Evolutionary conservation across 2,888 invertebrate genomes (phyloP).

Genomic region (Pristionchus japonicus): DNA sequence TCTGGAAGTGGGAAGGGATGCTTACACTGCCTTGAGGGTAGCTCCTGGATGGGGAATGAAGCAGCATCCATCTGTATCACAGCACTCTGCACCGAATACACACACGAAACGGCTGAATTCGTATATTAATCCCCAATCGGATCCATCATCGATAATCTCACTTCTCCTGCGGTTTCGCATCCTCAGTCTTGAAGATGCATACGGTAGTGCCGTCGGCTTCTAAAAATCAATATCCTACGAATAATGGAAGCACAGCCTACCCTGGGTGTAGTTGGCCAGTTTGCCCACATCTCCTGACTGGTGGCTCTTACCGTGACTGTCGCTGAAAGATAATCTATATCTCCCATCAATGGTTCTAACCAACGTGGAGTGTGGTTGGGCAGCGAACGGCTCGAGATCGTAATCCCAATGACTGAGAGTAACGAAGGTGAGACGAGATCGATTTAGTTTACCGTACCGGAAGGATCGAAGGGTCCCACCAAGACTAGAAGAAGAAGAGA

Average conservation of each 20-base stretch:
- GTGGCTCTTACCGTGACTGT: neutral
- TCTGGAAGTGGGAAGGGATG: neutral
- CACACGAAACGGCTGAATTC: neutral
- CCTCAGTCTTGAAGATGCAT: neutral
- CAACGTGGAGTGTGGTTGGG: neutral
- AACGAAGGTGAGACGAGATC: neutral
- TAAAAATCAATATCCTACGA: neutral
- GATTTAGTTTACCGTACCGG: neutral
- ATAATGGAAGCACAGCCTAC: neutral
- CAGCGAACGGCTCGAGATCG: neutral
- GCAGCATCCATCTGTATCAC: neutral
- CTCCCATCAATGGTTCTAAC: neutral
- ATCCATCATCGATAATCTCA: neutral
- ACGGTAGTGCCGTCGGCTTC: neutral
- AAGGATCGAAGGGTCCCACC: neutral
- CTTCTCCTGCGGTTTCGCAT: neutral
- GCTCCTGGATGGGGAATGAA: neutral
- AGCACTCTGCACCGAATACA: neutral
- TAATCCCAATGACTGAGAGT: neutral
- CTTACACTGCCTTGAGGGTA: neutral
- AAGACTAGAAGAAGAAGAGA: neutral
- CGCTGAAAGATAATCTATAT: neutral
- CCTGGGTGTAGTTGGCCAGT: neutral
- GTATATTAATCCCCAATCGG: neutral
- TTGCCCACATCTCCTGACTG: neutral